Evolutionary conservation across 1,140 invertebrate genomes (phyloP).

Genomic region (Drosophila guanche): DNA sequence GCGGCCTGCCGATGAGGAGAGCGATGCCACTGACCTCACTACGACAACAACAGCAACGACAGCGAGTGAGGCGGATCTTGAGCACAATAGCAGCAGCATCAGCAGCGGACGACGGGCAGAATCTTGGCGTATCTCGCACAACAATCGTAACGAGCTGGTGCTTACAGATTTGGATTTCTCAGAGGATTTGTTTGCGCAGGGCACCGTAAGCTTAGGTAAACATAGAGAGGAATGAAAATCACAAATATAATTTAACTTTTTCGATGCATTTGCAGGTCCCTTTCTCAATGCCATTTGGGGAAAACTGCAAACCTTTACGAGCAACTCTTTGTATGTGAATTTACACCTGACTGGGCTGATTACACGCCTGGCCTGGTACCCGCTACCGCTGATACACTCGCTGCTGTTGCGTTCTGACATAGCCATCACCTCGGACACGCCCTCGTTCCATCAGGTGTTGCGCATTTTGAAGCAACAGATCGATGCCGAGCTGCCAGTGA

Average conservation of each 20-base stretch:
- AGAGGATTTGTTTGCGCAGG: conserved; percentile 83
- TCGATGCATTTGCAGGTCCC: conserved; percentile 86
- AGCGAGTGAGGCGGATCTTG: conserved; percentile 46
- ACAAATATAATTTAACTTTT: not conserved
- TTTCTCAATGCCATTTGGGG: conserved; percentile 92
- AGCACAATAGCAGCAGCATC: conserved; percentile 54
- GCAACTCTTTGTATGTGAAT: conserved; percentile 94
- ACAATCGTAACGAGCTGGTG: conserved; percentile 67
- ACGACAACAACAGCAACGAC: conserved; percentile 40
- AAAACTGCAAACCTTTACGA: conserved; percentile 93
- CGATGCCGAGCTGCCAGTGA: conserved; percentile 90
- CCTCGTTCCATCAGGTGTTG: conserved; percentile 95
- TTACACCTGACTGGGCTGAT: conserved; percentile 94
- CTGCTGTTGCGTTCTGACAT: conserved; percentile 94
- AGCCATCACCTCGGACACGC: conserved; percentile 94
- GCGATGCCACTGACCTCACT: conserved; percentile 40
- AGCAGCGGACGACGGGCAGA: conserved; percentile 51
- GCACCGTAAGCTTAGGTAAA: conserved; percentile 82
- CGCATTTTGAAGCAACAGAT: conserved; percentile 94
- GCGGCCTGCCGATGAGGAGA: conserved; percentile 85
- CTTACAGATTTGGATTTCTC: conserved; percentile 83
- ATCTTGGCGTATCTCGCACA: conserved; percentile 83
- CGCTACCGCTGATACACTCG: conserved; percentile 93
- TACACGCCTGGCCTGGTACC: conserved; percentile 93
- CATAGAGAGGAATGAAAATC: not conserved